Evolutionary conservation across 2,113 vertebrate species (phyloP).

Genomic region (Recurvirostra avosetta): DNA sequence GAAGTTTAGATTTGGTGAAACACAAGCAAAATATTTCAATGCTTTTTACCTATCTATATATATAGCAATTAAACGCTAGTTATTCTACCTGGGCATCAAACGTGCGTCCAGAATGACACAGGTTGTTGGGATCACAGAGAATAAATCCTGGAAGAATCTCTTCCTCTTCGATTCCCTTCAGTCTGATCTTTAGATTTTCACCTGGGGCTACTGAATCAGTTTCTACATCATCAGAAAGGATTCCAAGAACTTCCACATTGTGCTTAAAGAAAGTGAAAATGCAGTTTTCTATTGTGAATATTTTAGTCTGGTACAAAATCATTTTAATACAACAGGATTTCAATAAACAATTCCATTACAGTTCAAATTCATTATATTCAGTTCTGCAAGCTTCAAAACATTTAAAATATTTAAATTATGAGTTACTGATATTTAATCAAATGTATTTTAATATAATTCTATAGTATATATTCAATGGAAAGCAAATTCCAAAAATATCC

Average conservation of each 20-base stretch:
- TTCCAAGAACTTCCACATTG: conserved; percentile 95
- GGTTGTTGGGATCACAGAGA: conserved; percentile 95
- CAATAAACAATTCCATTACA: neutral
- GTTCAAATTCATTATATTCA: neutral
- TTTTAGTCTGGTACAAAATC: neutral
- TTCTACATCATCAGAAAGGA: conserved; percentile 97
- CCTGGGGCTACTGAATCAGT: conserved; percentile 93
- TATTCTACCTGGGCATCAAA: conserved; percentile 93
- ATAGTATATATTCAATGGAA: neutral
- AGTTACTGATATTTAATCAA: neutral
- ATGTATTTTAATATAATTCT: neutral
- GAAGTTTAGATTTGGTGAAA: neutral
- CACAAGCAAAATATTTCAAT: neutral
- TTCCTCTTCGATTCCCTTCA: conserved; percentile 99
- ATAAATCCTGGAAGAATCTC: conserved; percentile 98
- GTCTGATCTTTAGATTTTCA: conserved; percentile 95
- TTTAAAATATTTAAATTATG: neutral
- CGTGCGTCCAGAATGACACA: conserved; percentile 97
- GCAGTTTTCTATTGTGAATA: neutral
- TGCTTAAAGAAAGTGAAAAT: conserved; percentile 78
- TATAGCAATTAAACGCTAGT: neutral
- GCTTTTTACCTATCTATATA: neutral
- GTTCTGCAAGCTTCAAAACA: neutral
- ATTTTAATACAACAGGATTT: neutral
- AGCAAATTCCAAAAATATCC: neutral